Evolutionary conservation across 2,888 invertebrate genomes (phyloP), one percentile per base, ranked within the genome.

Genomic region (Drosophila pullipes): DNA sequence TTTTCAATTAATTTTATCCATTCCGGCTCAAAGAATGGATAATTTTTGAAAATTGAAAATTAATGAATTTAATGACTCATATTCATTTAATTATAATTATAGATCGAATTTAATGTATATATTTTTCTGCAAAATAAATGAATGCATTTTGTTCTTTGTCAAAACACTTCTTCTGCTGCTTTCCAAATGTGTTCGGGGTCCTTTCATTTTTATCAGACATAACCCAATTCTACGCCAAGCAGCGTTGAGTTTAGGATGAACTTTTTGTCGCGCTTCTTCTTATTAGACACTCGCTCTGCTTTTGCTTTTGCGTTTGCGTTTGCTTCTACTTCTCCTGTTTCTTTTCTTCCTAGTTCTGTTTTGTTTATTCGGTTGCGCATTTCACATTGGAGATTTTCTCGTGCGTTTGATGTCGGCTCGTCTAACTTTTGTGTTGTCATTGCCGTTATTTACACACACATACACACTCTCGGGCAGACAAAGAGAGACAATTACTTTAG

Each of bases 371-470:
- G 62, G 18, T 62, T 62, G 57, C 55, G 39, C 55, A 62, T 41
- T 55, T 44, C 41, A 30, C 18, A 22, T 50, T 47, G 31, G 30
- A 49, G 49, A 49, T 9, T 16, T 47, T 47, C 47, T n/a, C 35
- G 13, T 44, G 22, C 55, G n/a, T 67, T 69, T 50, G 53, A 37
- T 69, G 58, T 58, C 55, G 35, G 37, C 44, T 69, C 52, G 52
- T 37, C 69, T 59, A 52, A 53, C 69, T 68, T 68, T 67, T 69
- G 68, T 69, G 41, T 52, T 68, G 30, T 59, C 68, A 44, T 33
- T 58, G 41, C 58, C 52, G 68, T 41, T 69, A 68, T 69, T 69
- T 52, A 52, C 67, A 67, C 52, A 35, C 35, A n/a, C 30, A 47
- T 16, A 31, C 5, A 39, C 49, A 33, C 39, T 4, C 2, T 25